Conservation (phyloP, 1,140 invertebrate species). For the Apis mellifera region DNA sequence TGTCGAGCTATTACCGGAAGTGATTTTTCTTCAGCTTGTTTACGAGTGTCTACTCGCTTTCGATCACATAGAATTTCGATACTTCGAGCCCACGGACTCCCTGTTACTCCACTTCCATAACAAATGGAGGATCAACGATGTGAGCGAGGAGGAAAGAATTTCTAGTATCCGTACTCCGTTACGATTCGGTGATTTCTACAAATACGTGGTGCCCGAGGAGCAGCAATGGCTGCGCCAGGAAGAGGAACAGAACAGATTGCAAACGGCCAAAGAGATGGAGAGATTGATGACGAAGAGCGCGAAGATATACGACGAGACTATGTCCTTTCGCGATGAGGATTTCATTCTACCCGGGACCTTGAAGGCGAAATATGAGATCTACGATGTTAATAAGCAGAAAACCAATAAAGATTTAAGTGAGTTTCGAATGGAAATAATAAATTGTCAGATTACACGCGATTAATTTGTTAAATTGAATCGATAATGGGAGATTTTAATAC, state of each 20-base stretch:
- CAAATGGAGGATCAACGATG: constrained; percentile 70
- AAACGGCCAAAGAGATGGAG: constrained; percentile 27
- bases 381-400: constrained; percentile 2
- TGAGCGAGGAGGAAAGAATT: constrained; percentile 74
- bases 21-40: constrained; percentile 66
- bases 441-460: no score
- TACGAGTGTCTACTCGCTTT: constrained; percentile 79
- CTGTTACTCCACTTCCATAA: constrained; percentile 79
- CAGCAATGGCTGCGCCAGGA: constrained; percentile 80
- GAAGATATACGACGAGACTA: constrained; percentile 33
- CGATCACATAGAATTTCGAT: constrained; percentile 72
- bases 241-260: constrained; percentile 61
- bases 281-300: constrained; percentile 56
- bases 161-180: constrained; percentile 80
- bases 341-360: constrained; percentile 60
- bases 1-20: constrained; percentile 55
- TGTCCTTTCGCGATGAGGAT: constrained; percentile 58
- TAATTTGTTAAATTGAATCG: no score
- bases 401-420: background rate
- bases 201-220: constrained; percentile 81
- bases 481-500: no score
- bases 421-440: no score
- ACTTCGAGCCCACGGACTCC: constrained; percentile 77
- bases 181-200: constrained; percentile 82
- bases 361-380: constrained; percentile 42